Conservation (phyloP, 2,797 vertebrate species). For the Harpagifer antarcticus region DNA sequence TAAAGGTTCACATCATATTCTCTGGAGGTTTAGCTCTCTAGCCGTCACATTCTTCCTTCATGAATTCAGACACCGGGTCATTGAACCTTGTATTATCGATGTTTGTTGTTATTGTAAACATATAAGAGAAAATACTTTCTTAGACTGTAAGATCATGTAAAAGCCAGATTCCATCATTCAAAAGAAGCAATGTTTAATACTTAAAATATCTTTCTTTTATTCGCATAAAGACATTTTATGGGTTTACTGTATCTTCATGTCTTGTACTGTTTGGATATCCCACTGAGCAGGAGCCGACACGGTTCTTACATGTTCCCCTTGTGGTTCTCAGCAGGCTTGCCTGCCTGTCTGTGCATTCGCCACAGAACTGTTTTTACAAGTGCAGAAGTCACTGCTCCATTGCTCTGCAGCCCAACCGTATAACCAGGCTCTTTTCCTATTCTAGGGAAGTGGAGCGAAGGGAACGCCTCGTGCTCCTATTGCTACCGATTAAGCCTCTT, state of each 20-base stretch:
- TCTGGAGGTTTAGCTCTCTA: conserved; percentile 40
- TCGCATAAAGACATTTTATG: conserved; percentile 15
- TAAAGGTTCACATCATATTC: conserved; percentile 49
- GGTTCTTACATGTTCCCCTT: conserved; percentile 53
- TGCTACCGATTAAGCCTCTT: conserved; percentile 59
- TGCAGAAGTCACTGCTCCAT: conserved; percentile 81
- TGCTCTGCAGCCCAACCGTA: conserved; percentile 83
- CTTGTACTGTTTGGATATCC: conserved; percentile 38
- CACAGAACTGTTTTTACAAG: conserved; percentile 84
- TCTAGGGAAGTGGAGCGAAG: conserved; percentile 71
- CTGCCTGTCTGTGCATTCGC: conserved; percentile 72
- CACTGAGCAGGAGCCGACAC: conserved; percentile 37
- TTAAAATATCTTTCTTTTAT: conserved; percentile 17
- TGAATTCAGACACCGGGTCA: conserved; percentile 39
- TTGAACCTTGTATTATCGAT: conserved; percentile 47
- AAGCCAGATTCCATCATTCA: conserved; percentile 40
- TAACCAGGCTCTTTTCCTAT: conserved; percentile 82
- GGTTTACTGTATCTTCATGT: conserved; percentile 32
- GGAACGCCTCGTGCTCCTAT: conserved; percentile 65
- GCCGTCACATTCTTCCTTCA: conserved; percentile 38
- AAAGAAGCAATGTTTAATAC: conserved; percentile 31
- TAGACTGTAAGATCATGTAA: background rate
- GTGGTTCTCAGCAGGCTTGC: conserved; percentile 72
- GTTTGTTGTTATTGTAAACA: conserved; percentile 37
- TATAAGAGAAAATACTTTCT: conserved; percentile 31